These are phyloP conservation scores for Aphelinus certus DNA, from an alignment of 1,140 invertebrate genomes.

Conservation along the genomic window DNA sequence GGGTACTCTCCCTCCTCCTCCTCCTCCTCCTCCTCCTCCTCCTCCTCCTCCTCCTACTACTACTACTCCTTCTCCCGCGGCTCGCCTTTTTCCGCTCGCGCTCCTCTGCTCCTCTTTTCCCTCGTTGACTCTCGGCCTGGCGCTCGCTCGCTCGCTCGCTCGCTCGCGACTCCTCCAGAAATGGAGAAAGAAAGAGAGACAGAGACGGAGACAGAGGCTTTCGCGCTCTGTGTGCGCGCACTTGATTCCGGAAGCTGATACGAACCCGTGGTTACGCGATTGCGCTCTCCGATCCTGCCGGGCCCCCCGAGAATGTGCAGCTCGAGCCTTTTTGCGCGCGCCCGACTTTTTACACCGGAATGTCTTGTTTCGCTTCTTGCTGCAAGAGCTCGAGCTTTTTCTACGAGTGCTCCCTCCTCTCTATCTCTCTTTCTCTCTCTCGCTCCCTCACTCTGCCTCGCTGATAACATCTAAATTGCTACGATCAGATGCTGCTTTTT, in stretches of 20 bases:
- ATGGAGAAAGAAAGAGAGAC: constrained; percentile 3
- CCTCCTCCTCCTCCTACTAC: constrained; percentile 4
- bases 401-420: too few species aligned
- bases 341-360: too few species aligned
- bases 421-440: too few species aligned
- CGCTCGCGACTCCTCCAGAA: neutral
- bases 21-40: constrained; percentile 17
- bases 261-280: constrained; percentile 39
- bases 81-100: neutral
- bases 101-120: neutral
- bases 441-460: too few species aligned
- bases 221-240: constrained; percentile 3
- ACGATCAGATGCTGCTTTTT: too few species aligned
- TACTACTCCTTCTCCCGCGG: constrained; percentile 2
- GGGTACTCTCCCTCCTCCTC: neutral
- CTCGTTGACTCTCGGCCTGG: neutral
- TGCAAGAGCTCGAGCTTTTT: too few species aligned
- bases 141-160: neutral
- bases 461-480: too few species aligned
- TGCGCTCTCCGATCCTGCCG: neutral
- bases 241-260: constrained; percentile 47
- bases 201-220: constrained; percentile 7
- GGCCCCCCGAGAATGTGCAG: too few species aligned
- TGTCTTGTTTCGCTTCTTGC: too few species aligned
- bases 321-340: too few species aligned